Base-by-base conservation (phyloP, 2,797 vertebrate genomes). In the Phrynocephalus forsythii region DNA sequence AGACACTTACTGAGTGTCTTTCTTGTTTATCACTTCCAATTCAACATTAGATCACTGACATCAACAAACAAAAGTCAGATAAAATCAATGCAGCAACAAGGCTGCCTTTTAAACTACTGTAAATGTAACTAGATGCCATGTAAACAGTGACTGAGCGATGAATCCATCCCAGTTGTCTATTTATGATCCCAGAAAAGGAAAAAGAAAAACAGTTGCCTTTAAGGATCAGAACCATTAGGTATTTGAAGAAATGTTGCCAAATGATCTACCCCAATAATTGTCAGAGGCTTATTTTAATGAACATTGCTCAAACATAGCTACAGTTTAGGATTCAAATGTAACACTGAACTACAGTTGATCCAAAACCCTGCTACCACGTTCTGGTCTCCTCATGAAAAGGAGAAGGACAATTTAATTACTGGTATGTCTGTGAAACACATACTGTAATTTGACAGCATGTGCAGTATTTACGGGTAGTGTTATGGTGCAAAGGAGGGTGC, bases 41-140 rank as follows among this genome's bases (percentile, higher is more conserved):
- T 94, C 89, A 85, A 94, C 91, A 86, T 95, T 91, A 94, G 93
- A 95, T 94, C 94, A 90, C 90, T 91, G 91, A 85, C 91, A 90
- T 88, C 94, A 95, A 94, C 94, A 95, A 95, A 94, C 2, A 93
- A 92, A 87, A 94, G 90, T 87, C 94, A 92, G 93, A 95, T 93
- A 95, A 94, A 95, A 97, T 95, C 96, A 94, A 96, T 95, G 93
- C 52, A 79, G 87, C 93, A 92, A 94, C 94, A 94, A 94, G 92
- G 93, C 85, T 93, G 93, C 86, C 86, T 95, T 94, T 95, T 79
- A 94, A 96, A 96, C 85, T 90, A 44, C 38, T 44, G 38, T 44
- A 90, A 94, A 95, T 95, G 95, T 90, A 94, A 94, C 95, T 94
- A 89, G 85, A 86, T 92, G 93, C 92, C 94, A 87, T 90, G 90